These are phyloP conservation scores for Montipora capricornis DNA, from an alignment of 64 coral and sea anemone genomes.

Conservation along the genomic window DNA sequence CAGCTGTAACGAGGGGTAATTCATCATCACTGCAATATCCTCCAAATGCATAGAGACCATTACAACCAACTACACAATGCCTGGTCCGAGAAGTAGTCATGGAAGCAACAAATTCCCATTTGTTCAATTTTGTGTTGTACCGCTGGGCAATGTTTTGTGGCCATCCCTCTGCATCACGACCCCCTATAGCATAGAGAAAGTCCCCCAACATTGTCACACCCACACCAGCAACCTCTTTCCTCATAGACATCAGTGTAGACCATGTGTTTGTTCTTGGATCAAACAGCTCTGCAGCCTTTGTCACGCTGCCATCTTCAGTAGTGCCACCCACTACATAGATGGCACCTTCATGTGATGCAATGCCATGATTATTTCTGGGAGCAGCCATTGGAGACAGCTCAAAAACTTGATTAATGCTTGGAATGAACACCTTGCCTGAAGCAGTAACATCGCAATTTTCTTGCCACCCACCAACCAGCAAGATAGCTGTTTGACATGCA, in stretches of 20 bases:
- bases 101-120: constrained; percentile 75
- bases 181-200: constrained; percentile 88
- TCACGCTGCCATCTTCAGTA: constrained; percentile 50
- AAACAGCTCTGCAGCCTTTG: constrained; percentile 77
- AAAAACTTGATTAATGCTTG: constrained; percentile 58
- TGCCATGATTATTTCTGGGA: constrained; percentile 85
- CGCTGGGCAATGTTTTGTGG: constrained; percentile 78
- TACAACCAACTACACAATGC: constrained; percentile 64
- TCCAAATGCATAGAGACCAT: constrained; percentile 75
- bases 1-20: constrained; percentile 68
- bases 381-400: constrained; percentile 68
- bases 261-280: constrained; percentile 81
- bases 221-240: constrained; percentile 75
- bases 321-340: constrained; percentile 79
- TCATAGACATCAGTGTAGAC: constrained; percentile 75
- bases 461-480: constrained; percentile 70
- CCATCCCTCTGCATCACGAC: constrained; percentile 63
- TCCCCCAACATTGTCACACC: constrained; percentile 74
- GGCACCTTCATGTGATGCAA: constrained; percentile 68
- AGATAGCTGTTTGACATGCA: constrained; percentile 77
- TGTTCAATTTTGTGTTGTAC: constrained; percentile 73
- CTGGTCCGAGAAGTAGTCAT: constrained; percentile 76
- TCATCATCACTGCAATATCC: constrained; percentile 86
- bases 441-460: constrained; percentile 61
- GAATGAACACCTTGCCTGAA: constrained; percentile 62